These are phyloP conservation scores for Keiferia lycopersicella DNA, from an alignment of 2,888 invertebrate species.

Conservation along the genomic window DNA sequence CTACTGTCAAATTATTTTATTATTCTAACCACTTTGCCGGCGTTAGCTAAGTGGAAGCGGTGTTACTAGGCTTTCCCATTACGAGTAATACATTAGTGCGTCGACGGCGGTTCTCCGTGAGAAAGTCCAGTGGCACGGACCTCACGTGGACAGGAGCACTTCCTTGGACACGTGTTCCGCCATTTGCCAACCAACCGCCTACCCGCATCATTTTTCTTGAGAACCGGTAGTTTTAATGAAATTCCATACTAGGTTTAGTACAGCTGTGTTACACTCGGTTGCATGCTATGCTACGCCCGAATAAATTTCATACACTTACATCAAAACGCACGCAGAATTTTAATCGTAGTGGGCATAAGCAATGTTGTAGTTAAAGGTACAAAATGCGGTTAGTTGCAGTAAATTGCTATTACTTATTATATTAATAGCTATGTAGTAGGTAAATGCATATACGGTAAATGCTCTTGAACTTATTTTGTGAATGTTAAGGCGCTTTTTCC, in stretches of 20 bases:
- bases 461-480: too few relatives aligned
- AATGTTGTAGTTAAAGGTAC: conserved; percentile 8
- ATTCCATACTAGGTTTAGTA: conserved; percentile 64
- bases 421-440: neutral
- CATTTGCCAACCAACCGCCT: conserved; percentile 61
- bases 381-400: conserved; percentile 11
- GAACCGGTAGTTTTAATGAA: conserved; percentile 76
- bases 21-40: conserved; percentile 27
- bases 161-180: conserved; percentile 68
- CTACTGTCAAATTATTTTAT: conserved; percentile 27
- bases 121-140: conserved; percentile 56
- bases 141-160: conserved; percentile 66
- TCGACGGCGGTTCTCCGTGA: conserved; percentile 54
- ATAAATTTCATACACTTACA: conserved; percentile 56
- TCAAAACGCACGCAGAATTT: conserved; percentile 58
- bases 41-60: conserved; percentile 61
- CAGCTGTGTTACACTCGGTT: conserved; percentile 71
- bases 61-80: conserved; percentile 60
- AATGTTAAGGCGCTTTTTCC: too few relatives aligned
- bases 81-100: conserved; percentile 56
- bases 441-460: neutral
- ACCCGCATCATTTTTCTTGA: conserved; percentile 72
- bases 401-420: conserved; percentile 4
- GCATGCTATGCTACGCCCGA: conserved; percentile 51
- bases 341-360: conserved; percentile 32